These are phyloP conservation scores for Furnarius figulus DNA, from an alignment of 2,113 vertebrate genomes.

Conservation along the genomic window DNA sequence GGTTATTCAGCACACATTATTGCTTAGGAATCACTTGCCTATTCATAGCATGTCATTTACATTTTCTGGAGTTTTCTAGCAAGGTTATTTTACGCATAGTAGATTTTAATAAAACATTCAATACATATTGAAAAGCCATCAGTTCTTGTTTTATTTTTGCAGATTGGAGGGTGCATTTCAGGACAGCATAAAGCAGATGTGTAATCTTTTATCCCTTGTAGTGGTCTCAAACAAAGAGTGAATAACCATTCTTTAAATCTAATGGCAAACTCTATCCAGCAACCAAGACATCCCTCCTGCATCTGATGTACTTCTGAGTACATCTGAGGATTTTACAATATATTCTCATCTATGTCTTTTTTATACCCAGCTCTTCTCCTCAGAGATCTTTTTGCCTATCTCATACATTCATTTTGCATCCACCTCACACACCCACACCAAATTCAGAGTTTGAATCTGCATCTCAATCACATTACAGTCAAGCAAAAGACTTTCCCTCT, in stretches of 20 bases:
- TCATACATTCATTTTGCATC: background rate
- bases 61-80: background rate
- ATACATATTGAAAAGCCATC: background rate
- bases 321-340: background rate
- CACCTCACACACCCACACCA: background rate
- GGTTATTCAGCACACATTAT: background rate
- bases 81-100: background rate
- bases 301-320: background rate
- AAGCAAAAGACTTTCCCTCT: background rate
- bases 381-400: background rate
- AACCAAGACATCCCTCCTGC: background rate
- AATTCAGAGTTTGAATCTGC: background rate
- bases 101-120: background rate
- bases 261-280: background rate
- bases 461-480: background rate
- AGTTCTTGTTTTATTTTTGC: background rate
- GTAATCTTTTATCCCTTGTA: background rate
- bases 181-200: background rate
- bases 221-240: background rate
- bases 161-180: background rate
- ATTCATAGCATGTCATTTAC: background rate
- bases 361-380: background rate
- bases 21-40: background rate
- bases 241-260: background rate
- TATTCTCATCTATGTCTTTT: background rate